Evolutionary conservation across 2,888 invertebrate species (phyloP).

Genomic region (Bhutanitis thaidina): DNA sequence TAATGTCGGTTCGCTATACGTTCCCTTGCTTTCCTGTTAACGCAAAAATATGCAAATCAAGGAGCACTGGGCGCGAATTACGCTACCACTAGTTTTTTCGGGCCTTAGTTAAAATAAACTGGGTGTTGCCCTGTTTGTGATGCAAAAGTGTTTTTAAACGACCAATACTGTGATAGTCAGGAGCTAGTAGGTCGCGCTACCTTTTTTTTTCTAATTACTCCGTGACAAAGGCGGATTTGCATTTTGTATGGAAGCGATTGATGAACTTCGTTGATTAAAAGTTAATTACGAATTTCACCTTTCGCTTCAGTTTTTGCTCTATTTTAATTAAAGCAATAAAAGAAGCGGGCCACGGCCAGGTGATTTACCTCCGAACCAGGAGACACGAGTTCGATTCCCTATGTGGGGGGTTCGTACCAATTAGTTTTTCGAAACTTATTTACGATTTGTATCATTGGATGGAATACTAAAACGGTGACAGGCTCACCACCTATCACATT

Average conservation of each 20-base stretch:
- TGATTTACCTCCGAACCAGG: too few relatives aligned
- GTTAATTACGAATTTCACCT: slow-evolving; percentile 25
- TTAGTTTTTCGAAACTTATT: too few relatives aligned
- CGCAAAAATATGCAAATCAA: slow-evolving; percentile 58
- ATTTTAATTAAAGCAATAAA: too few relatives aligned
- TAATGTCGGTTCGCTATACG: slow-evolving; percentile 39
- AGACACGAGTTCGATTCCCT: too few relatives aligned
- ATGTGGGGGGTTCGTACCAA: too few relatives aligned
- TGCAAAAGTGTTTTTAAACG: slow-evolving; percentile 55
- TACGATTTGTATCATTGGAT: too few relatives aligned
- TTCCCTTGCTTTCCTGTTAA: slow-evolving; percentile 45
- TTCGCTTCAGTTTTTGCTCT: slow-evolving; percentile 7
- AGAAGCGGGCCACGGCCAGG: too few relatives aligned
- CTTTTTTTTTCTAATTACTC: slow-evolving; percentile 55
- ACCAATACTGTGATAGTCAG: slow-evolving; percentile 29
- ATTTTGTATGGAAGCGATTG: slow-evolving; percentile 55
- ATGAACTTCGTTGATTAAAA: slow-evolving; percentile 25
- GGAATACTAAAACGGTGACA: too few relatives aligned
- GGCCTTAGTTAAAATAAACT: slow-evolving; percentile 53
- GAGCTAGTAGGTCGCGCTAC: slow-evolving; percentile 30
- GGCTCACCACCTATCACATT: too few relatives aligned
- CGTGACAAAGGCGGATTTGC: slow-evolving; percentile 61
- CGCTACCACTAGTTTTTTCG: slow-evolving; percentile 29
- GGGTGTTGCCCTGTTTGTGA: slow-evolving; percentile 57
- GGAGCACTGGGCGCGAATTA: slow-evolving; percentile 37